Percentiles rank a stretch among this genome's conserved stretches.
phyloP scores from a whole-genome alignment of 1,140 invertebrate species.

The Chrysopa pallens region DNA sequence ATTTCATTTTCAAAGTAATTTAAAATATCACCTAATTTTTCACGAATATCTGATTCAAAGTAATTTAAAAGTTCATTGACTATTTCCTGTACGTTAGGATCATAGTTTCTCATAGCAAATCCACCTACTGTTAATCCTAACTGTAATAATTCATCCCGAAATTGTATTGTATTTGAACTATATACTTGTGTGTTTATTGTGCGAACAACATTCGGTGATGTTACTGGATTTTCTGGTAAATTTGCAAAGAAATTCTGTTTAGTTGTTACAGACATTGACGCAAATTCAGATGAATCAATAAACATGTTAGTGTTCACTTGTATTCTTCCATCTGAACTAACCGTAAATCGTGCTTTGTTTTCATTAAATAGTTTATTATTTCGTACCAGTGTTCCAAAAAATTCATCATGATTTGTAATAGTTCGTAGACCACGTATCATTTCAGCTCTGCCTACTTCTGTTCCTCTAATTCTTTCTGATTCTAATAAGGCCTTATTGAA shows the following conservation, averaged over 20 bases:
- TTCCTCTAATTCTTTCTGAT: constrained; percentile 7
- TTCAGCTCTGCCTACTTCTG: constrained; percentile 6
- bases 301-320: background rate
- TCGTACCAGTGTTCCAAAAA: constrained; percentile 8
- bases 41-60: background rate
- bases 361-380: constrained; percentile 10
- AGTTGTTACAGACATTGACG: background rate
- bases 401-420: constrained; percentile 9
- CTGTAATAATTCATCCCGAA: background rate
- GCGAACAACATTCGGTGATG: background rate
- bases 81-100: background rate
- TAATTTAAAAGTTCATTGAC: background rate
- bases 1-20: background rate
- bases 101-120: background rate
- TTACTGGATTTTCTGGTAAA: background rate
- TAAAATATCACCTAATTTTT: background rate
- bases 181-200: background rate
- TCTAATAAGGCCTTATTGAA: constrained; percentile 9
- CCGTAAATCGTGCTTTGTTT: constrained; percentile 1
- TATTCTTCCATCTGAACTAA: background rate
- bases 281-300: background rate
- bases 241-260: background rate
- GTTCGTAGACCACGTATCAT: constrained; percentile 6
- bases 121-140: background rate
- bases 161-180: background rate